Evolutionary conservation across 2,888 invertebrate species (phyloP), one percentile per base, ranked within the genome.

Genomic region (Altica lythri): DNA sequence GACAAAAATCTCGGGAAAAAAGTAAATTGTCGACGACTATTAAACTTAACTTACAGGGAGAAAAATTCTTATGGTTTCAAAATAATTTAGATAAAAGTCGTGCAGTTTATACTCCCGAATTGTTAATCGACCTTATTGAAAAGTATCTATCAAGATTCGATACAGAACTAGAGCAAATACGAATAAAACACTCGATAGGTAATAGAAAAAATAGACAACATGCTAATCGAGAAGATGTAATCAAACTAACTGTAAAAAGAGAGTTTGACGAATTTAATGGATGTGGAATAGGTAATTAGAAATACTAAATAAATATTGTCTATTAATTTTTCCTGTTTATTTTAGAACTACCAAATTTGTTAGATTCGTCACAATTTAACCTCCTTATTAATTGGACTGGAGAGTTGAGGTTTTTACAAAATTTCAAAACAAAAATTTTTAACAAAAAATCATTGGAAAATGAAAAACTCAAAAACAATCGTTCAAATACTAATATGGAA

Each of bases 31-130:
- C 82, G 0, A 83, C 85, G 60, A 82, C 84, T 9, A 82, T 90
- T 34, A 90, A 89, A 74, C 84, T 86, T 60, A 89, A 88, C 70
- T 67, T 90, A 14, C 70, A 86, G 19, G 88, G 87, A 29, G 91
- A 92, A 70, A 92, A 90, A 77, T 77, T 91, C 44, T 64, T 83
- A 18, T 93, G 92, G 92, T 89, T 93, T 65, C 80, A 85, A 64
- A 83, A 86, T 22, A 80, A 86, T 64, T 75, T 89, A 66, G 81
- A 82, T 52, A 78, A 75, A 10, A 75, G 76, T 32, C 72, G 78
- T 4, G 77, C 77, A 2, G 75, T 78, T 1, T 83, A 86, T 50
- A 81, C 79, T 14, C 83, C 86, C 29, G 78, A 83, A 65, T 81
- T 87, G 66, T 79, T 84, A 10, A 75, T 82, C 38, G 76, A 80